These are phyloP conservation scores for Buteo buteo DNA, from an alignment of 2,113 vertebrate genomes.

Conservation along the genomic window DNA sequence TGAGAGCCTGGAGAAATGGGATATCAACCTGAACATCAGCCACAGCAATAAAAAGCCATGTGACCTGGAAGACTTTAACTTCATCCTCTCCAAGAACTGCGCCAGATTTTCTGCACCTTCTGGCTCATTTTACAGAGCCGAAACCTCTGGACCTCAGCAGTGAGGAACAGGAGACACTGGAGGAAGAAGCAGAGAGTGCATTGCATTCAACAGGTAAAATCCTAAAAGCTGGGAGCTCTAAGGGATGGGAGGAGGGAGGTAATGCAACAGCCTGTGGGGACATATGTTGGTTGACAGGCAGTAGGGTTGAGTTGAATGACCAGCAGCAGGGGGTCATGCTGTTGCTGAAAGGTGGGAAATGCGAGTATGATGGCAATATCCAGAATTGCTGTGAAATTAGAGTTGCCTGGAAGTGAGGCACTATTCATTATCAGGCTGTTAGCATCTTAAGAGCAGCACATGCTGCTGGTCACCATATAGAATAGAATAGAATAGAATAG, in stretches of 20 bases:
- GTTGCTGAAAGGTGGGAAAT: not conserved
- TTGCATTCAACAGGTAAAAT: slow-evolving; percentile 26
- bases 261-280: not conserved
- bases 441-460: not conserved
- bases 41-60: not conserved
- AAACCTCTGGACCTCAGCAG: not conserved
- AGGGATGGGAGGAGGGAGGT: not conserved
- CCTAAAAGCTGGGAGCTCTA: not conserved
- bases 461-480: not conserved
- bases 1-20: not conserved
- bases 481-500: not conserved
- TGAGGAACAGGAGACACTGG: not conserved
- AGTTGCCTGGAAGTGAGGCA: not conserved
- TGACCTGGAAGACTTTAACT: not conserved
- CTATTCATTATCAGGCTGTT: not conserved
- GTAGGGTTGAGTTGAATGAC: not conserved
- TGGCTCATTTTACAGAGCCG: not conserved
- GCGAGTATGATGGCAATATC: not conserved
- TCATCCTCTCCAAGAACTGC: not conserved
- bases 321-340: not conserved
- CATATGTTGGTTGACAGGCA: not conserved
- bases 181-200: not conserved
- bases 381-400: not conserved
- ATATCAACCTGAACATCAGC: not conserved
- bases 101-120: not conserved